Evolutionary conservation across 2,797 vertebrate genomes (phyloP).

Genomic region (Girardinus metallicus): DNA sequence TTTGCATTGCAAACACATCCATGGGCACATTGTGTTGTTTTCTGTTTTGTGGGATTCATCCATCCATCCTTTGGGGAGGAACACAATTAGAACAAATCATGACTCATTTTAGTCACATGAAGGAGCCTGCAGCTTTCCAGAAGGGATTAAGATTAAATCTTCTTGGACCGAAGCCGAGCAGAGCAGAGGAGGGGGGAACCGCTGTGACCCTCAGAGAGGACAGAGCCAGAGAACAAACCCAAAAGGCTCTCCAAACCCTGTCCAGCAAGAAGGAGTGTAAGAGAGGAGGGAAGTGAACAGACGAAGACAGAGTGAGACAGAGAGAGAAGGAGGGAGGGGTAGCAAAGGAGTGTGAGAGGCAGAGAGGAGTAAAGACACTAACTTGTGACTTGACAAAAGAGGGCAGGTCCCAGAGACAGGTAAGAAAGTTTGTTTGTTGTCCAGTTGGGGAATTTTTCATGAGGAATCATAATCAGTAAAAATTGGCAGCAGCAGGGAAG

Average conservation of each 20-base stretch:
- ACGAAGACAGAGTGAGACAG: conserved; percentile 41
- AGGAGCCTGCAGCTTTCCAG: conserved; percentile 44
- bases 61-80: conserved; percentile 23
- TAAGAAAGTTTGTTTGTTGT: conserved; percentile 71
- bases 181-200: conserved; percentile 42
- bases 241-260: conserved; percentile 50
- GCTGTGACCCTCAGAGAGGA: conserved; percentile 66
- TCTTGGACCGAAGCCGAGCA: conserved; percentile 35
- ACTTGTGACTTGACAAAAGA: conserved; percentile 75
- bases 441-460: conserved; percentile 10
- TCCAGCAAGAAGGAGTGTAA: conserved; percentile 47
- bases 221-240: conserved; percentile 62
- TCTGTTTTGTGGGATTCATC: conserved; percentile 11
- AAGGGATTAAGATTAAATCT: conserved; percentile 56
- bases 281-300: conserved; percentile 32
- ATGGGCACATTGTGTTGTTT: conserved; percentile 1
- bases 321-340: conserved; percentile 46
- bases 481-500: neutral
- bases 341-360: conserved; percentile 55
- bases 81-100: conserved; percentile 38
- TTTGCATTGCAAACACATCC: conserved; percentile 28
- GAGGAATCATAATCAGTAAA: conserved; percentile 14
- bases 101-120: conserved; percentile 49
- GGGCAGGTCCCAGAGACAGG: conserved; percentile 83
- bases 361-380: conserved; percentile 69